Evolutionary conservation across 2,888 invertebrate genomes (phyloP).

Genomic region (Andrena minutula): DNA sequence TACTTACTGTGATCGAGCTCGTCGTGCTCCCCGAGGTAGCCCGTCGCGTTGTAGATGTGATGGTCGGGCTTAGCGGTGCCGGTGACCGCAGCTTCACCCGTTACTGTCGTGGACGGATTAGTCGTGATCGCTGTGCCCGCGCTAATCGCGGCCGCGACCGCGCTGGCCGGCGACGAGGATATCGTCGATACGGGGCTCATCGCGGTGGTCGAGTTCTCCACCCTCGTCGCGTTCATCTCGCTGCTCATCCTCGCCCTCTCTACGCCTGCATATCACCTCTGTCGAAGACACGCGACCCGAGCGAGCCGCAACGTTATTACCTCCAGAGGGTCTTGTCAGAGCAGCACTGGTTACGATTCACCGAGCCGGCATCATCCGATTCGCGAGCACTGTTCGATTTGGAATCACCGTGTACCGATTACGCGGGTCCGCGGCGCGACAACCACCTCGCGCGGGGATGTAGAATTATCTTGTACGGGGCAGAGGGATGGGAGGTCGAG

Average conservation of each 20-base stretch:
- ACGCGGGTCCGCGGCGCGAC: neutral
- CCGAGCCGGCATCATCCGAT: slow-evolving; percentile 9
- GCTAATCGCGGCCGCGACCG: slow-evolving; percentile 78
- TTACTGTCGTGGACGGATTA: slow-evolving; percentile 81
- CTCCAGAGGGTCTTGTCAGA: neutral
- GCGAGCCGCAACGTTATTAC: slow-evolving; percentile 25
- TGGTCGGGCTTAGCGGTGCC: slow-evolving; percentile 79
- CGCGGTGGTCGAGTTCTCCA: slow-evolving; percentile 62
- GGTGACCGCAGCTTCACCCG: slow-evolving; percentile 74
- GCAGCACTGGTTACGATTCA: neutral
- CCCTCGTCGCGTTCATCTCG: slow-evolving; percentile 61
- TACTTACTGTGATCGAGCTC: slow-evolving; percentile 83
- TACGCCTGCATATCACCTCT: slow-evolving; percentile 17
- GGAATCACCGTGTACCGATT: slow-evolving; percentile 20
- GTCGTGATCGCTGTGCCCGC: slow-evolving; percentile 78
- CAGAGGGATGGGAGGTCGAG: slow-evolving; percentile 18
- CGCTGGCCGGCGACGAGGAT: slow-evolving; percentile 70
- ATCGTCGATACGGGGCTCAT: slow-evolving; percentile 72
- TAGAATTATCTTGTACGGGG: neutral
- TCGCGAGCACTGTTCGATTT: slow-evolving; percentile 33
- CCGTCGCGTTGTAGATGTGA: slow-evolving; percentile 81
- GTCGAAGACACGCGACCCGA: neutral
- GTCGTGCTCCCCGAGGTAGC: slow-evolving; percentile 80
- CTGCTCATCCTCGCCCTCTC: slow-evolving; percentile 40
- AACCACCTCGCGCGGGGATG: neutral